phyloP scores from a whole-genome alignment of 2,113 vertebrate species.

The Nothocercus nigrocapillus region DNA sequence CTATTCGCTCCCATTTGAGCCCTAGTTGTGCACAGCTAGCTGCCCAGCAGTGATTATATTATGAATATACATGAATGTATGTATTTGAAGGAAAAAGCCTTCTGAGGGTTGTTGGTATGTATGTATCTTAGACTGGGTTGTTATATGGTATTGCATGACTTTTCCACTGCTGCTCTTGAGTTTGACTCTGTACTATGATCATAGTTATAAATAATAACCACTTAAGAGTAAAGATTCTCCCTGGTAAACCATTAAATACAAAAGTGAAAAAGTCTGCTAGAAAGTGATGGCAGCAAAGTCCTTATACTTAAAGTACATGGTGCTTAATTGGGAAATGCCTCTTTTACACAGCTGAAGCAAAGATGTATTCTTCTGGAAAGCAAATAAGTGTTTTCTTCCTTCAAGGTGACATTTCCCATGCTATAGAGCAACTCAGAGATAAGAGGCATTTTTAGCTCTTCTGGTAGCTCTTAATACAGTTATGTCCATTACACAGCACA shows the following conservation, averaged over 20 bases:
- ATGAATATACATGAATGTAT: background rate
- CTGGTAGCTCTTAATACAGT: conserved; percentile 33
- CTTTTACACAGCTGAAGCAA: background rate
- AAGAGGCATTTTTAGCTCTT: conserved; percentile 58
- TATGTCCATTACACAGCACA: conserved; percentile 65
- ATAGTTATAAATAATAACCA: background rate
- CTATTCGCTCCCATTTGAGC: background rate
- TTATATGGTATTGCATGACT: background rate
- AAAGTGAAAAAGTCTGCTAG: background rate
- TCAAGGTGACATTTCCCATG: conserved; percentile 68
- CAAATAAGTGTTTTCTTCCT: conserved; percentile 44
- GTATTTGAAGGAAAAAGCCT: background rate
- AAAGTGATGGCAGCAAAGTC: background rate
- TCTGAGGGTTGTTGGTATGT: background rate
- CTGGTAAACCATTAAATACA: conserved; percentile 26
- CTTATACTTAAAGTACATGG: background rate
- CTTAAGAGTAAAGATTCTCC: background rate
- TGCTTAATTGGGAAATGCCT: conserved; percentile 8
- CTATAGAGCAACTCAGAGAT: conserved; percentile 27
- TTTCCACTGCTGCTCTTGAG: background rate
- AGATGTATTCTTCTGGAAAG: conserved; percentile 5
- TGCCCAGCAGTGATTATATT: background rate
- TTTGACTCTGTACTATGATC: background rate
- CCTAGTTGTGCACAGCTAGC: background rate
- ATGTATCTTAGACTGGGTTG: background rate